phyloP scores from a whole-genome alignment of 92 coral and sea anemone species.

The Actinostola sp. region DNA sequence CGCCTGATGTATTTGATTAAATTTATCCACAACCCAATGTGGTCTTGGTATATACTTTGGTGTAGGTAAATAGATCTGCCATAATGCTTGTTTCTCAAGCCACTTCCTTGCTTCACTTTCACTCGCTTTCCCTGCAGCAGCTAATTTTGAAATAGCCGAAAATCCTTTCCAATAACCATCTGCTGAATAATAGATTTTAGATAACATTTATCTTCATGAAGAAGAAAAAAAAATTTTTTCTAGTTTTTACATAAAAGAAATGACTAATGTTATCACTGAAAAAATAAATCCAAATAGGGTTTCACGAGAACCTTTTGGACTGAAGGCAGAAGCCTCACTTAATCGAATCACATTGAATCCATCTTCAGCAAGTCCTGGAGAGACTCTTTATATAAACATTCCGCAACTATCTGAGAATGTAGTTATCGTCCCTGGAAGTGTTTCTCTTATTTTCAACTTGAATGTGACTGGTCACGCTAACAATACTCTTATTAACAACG shows the following conservation, averaged over 20 bases:
- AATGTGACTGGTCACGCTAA: conserved; percentile 29
- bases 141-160: conserved; percentile 33
- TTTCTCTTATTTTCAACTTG: conserved; percentile 30
- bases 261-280: conserved; percentile 47
- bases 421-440: conserved; percentile 52
- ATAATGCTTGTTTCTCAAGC: too few species aligned
- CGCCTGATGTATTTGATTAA: conserved; percentile 22
- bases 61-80: conserved; percentile 28
- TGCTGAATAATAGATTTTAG: conserved; percentile 22
- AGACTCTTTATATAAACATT: conserved; percentile 37
- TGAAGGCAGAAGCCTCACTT: conserved; percentile 29
- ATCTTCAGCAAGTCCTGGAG: conserved; percentile 51
- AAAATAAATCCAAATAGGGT: conserved; percentile 38
- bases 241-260: neutral
- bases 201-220: neutral
- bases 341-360: conserved; percentile 39
- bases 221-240: too few species aligned
- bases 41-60: conserved; percentile 31
- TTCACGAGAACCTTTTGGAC: conserved; percentile 40
- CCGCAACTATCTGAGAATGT: conserved; percentile 33
- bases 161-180: conserved; percentile 30
- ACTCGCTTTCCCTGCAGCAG: conserved; percentile 6
- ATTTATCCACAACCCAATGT: conserved; percentile 4
- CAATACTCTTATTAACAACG: conserved; percentile 42
- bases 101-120: conserved; percentile 3